These are phyloP conservation scores for Gambusia yucatana DNA, from an alignment of 2,797 vertebrate species.

Conservation along the genomic window DNA sequence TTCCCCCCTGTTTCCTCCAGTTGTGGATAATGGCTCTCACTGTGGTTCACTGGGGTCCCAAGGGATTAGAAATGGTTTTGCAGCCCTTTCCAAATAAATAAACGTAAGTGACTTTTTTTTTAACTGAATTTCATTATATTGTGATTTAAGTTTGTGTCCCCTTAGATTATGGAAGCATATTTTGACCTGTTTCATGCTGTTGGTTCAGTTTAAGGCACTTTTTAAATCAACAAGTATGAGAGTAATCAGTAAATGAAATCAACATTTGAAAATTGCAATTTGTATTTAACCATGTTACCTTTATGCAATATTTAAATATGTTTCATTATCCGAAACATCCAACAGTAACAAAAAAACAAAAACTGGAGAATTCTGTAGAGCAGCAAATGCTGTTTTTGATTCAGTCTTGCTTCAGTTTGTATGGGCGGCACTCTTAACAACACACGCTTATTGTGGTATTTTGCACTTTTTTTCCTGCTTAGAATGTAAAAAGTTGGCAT, in stretches of 20 bases:
- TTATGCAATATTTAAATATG: not conserved
- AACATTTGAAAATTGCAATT: not conserved
- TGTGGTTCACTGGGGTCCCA: not conserved
- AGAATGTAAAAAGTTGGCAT: slow-evolving; percentile 67
- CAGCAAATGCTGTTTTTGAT: not conserved
- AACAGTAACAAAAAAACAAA: not conserved
- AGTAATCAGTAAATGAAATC: not conserved
- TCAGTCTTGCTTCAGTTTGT: slow-evolving; percentile 28
- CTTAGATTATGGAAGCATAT: not conserved
- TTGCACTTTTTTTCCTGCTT: slow-evolving; percentile 72
- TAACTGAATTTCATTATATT: not conserved
- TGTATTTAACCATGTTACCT: not conserved
- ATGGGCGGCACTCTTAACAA: slow-evolving; percentile 20
- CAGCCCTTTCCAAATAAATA: not conserved
- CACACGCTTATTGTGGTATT: slow-evolving; percentile 60
- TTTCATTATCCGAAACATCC: not conserved
- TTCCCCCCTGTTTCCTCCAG: not conserved
- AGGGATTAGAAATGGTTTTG: not conserved
- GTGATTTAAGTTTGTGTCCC: not conserved
- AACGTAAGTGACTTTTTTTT: not conserved
- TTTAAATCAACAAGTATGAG: not conserved
- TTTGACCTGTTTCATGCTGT: not conserved
- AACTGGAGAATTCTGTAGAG: not conserved
- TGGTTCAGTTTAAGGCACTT: not conserved
- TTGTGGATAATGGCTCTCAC: not conserved